Conservation (phyloP, 2,113 vertebrate genomes). For the Carollia perspicillata region DNA sequence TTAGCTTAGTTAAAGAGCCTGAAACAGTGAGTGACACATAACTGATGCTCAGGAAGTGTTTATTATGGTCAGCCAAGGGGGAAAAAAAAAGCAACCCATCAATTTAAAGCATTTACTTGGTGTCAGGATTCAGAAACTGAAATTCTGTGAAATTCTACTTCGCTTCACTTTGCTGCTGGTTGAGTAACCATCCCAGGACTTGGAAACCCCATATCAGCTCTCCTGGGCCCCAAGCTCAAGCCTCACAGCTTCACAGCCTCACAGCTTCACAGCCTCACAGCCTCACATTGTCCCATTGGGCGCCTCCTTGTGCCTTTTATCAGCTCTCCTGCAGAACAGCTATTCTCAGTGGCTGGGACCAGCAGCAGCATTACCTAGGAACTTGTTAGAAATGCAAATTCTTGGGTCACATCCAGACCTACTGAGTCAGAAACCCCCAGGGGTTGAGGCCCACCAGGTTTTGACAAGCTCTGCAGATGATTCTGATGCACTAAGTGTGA, state of each 20-base stretch:
- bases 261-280: not conserved
- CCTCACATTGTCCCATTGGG: not conserved
- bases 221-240: not conserved
- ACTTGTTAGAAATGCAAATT: slow-evolving; percentile 52
- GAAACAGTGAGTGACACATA: not conserved
- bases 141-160: not conserved
- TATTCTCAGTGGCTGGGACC: not conserved
- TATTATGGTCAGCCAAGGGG: not conserved
- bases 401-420: not conserved
- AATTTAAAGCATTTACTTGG: slow-evolving; percentile 27
- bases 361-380: not conserved
- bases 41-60: slow-evolving; percentile 14
- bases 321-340: not conserved
- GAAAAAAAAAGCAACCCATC: not conserved
- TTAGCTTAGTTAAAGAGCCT: slow-evolving; percentile 6
- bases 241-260: not conserved
- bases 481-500: not conserved
- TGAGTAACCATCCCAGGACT: not conserved
- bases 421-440: not conserved
- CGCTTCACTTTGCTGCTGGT: not conserved
- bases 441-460: not conserved
- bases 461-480: slow-evolving; percentile 26
- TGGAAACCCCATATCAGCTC: not conserved
- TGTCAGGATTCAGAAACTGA: not conserved
- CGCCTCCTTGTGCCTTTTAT: not conserved